Evolutionary conservation across 2,797 vertebrate species (phyloP).

Genomic region (Brachyrhaphis roseni): DNA sequence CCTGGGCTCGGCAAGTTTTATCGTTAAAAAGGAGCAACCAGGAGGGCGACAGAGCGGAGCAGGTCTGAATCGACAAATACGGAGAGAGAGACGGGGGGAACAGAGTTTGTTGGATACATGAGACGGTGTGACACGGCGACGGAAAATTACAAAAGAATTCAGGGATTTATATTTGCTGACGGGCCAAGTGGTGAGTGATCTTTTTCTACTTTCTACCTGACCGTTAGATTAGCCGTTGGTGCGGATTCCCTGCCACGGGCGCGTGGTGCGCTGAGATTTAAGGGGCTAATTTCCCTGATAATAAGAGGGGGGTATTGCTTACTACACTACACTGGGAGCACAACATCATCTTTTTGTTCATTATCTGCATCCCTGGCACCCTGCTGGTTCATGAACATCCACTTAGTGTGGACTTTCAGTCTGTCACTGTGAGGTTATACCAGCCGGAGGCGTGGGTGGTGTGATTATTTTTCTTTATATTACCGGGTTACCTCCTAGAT

Average conservation of each 20-base stretch:
- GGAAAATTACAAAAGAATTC: conserved; percentile 22
- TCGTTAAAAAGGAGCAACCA: conserved; percentile 49
- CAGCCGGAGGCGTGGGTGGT: conserved; percentile 16
- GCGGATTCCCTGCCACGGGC: conserved; percentile 11
- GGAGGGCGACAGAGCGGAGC: conserved; percentile 49
- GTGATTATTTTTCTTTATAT: conserved; percentile 18
- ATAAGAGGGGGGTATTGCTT: conserved; percentile 42
- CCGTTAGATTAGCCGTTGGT: conserved; percentile 4
- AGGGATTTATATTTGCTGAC: conserved; percentile 27
- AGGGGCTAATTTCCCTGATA: conserved; percentile 36
- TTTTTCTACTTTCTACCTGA: conserved; percentile 16
- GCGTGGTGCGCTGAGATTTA: conserved; percentile 42
- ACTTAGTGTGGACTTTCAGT: background rate
- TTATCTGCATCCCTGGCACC: conserved; percentile 12
- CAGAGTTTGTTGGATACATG: conserved; percentile 39
- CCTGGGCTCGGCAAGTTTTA: conserved; percentile 66
- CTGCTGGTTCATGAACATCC: conserved; percentile 24
- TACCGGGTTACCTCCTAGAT: conserved; percentile 39
- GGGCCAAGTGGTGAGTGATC: conserved; percentile 53
- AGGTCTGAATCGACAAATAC: conserved; percentile 15
- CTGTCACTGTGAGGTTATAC: conserved; percentile 12
- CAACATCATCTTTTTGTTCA: conserved; percentile 26
- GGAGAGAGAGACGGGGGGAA: conserved; percentile 4
- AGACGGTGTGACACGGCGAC: conserved; percentile 44
- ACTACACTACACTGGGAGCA: conserved; percentile 27